These are phyloP conservation scores for Holothuria scabra DNA, from an alignment of 53 echinoderm and acorn worm species.

Conservation along the genomic window DNA sequence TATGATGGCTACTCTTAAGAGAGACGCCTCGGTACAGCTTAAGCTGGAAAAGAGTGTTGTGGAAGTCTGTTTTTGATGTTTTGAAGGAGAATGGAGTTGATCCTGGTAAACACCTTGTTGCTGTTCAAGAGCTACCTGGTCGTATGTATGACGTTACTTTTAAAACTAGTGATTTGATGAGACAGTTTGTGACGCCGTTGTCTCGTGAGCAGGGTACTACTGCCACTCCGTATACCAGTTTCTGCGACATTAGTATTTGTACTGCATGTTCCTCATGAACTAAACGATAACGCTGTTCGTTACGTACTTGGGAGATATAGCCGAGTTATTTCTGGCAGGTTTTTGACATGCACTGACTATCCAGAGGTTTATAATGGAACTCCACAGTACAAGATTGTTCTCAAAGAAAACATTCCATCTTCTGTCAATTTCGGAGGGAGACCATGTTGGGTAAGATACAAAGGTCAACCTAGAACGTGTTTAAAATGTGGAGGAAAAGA, in stretches of 20 bases:
- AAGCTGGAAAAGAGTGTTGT: too few relatives aligned
- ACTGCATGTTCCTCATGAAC: too few relatives aligned
- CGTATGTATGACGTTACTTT: constrained; percentile 7
- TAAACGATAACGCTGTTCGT: too few relatives aligned
- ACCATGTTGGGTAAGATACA: constrained; percentile 17
- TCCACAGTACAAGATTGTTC: constrained; percentile 3
- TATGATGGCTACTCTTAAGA: too few relatives aligned
- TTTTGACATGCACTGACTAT: background rate
- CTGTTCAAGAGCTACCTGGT: background rate
- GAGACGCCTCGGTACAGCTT: too few relatives aligned
- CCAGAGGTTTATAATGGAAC: constrained; percentile 1
- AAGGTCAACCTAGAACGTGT: constrained; percentile 26
- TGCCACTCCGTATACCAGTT: too few relatives aligned
- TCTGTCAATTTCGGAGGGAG: background rate
- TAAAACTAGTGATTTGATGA: background rate
- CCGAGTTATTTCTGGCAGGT: background rate
- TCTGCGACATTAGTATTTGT: background rate
- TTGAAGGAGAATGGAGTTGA: too few relatives aligned
- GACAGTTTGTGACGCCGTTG: background rate
- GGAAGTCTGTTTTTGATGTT: background rate
- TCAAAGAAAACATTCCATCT: constrained; percentile 4
- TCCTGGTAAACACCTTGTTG: background rate
- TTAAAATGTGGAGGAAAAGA: constrained; percentile 6
- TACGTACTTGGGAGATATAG: background rate
- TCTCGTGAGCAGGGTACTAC: too few relatives aligned